phyloP scores from a whole-genome alignment of 2,888 invertebrate genomes.

The Pristionchus fissidentatus region DNA sequence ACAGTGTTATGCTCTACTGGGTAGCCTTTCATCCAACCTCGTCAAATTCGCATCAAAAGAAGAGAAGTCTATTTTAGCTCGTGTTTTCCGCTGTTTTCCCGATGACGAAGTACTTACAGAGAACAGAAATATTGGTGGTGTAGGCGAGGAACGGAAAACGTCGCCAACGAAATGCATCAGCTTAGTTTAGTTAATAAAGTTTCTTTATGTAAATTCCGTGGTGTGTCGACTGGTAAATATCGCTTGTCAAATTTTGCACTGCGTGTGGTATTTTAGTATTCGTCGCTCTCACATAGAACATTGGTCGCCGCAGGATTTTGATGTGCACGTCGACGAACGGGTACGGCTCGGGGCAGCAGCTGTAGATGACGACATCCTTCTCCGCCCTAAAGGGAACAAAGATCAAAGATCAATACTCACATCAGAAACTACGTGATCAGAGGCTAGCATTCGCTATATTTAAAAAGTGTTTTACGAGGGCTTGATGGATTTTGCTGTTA shows the following conservation, averaged over 20 bases:
- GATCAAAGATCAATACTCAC: too few species aligned
- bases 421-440: background rate
- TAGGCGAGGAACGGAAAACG: too few species aligned
- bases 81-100: background rate
- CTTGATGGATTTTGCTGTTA: background rate
- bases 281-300: conserved; percentile 77
- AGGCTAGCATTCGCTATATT: background rate
- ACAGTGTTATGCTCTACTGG: too few species aligned
- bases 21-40: too few species aligned
- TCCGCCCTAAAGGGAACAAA: conserved; percentile 57
- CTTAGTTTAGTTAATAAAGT: too few species aligned
- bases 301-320: conserved; percentile 84
- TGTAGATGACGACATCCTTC: conserved; percentile 85
- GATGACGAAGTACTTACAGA: background rate
- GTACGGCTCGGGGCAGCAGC: conserved; percentile 86
- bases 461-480: background rate
- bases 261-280: background rate
- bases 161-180: too few species aligned
- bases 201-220: too few species aligned
- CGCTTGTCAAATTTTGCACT: background rate
- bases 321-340: conserved; percentile 89
- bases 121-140: background rate
- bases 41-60: too few species aligned
- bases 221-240: background rate
- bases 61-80: too few species aligned